Conservation (phyloP, 2,888 invertebrate genomes). For the Amphipyra tragopoginis region DNA sequence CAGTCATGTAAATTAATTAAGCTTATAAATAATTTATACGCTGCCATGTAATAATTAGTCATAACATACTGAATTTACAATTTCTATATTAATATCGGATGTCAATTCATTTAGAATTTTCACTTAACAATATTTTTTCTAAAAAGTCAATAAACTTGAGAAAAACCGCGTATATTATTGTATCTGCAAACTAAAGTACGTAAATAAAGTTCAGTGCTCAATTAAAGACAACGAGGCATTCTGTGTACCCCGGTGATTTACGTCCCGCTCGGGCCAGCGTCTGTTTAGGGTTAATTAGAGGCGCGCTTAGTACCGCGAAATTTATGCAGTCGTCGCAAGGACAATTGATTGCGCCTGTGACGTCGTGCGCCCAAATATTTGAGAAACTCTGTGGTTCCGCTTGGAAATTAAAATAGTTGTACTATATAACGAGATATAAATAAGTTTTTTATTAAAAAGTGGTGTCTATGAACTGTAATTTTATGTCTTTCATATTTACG, state of each 20-base stretch:
- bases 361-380: slow-evolving; percentile 61
- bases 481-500: no score
- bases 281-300: slow-evolving; percentile 86
- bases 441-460: neutral
- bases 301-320: slow-evolving; percentile 75
- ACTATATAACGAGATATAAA: slow-evolving; percentile 10
- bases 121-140: slow-evolving; percentile 13
- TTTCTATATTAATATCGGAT: slow-evolving; percentile 19
- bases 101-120: slow-evolving; percentile 4
- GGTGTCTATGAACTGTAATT: no score
- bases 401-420: slow-evolving; percentile 33
- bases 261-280: slow-evolving; percentile 67
- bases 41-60: slow-evolving; percentile 40
- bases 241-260: slow-evolving; percentile 77
- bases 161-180: slow-evolving; percentile 8
- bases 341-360: slow-evolving; percentile 78
- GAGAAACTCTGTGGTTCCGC: slow-evolving; percentile 49
- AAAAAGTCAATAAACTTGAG: slow-evolving; percentile 31
- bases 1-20: slow-evolving; percentile 36
- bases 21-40: slow-evolving; percentile 24
- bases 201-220: slow-evolving; percentile 68
- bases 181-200: slow-evolving; percentile 55
- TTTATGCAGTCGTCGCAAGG: slow-evolving; percentile 74
- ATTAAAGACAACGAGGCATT: slow-evolving; percentile 76
- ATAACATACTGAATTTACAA: slow-evolving; percentile 20